Evolutionary conservation across 1,140 invertebrate genomes (phyloP), one percentile per base, ranked within the genome.

Genomic region (Trissolcus basalis): DNA sequence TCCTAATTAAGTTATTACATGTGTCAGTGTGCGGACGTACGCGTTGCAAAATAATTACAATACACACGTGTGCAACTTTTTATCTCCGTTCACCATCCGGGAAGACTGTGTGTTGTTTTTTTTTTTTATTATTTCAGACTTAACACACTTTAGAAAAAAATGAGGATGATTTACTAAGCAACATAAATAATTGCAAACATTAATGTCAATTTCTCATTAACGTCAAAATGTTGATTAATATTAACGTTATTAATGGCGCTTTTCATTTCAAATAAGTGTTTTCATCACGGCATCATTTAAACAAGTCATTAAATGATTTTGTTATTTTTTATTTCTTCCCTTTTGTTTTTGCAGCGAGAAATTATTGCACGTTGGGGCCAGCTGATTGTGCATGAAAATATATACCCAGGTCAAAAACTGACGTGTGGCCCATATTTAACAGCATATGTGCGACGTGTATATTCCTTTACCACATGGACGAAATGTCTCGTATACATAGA

Each of bases 201-300:
- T 55, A 67, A 73, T 67, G 50, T 39, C 70, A 55, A 65, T 65
- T 50, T 27, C 55, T 44, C 60, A 64, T 72, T 72, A 72, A 60
- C 39, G 54, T 58, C 60, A 54, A 27, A 51, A 56, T 41, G 69
- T 56, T 55, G 51, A 65, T 55, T 71, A 49, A 59, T 58, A 72
- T 54, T 61, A 51, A 33, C 58, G 51, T 43, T 36, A 27, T 27
- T 12, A 41, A 53, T 55, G 48, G 51, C 54, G 48, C 50, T 64
- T 72, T 64, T 48, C 41, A 33, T 59, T 19, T n/a, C n/a, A n/a
- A 41, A 3, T 14, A 6, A 6, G 27, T 6, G 11, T 63, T 49
- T 59, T 39, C 56, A 19, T 14, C 13, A 36, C 32, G 32, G 9
- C 14, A 11, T 51, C 10, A 12, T 50, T 13, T 19, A 59, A 39